Percentiles rank a stretch among this genome's conserved stretches.
These are phyloP conservation scores for Tor tambroides DNA, from an alignment of 2,113 vertebrate species.

Conservation along the genomic window DNA sequence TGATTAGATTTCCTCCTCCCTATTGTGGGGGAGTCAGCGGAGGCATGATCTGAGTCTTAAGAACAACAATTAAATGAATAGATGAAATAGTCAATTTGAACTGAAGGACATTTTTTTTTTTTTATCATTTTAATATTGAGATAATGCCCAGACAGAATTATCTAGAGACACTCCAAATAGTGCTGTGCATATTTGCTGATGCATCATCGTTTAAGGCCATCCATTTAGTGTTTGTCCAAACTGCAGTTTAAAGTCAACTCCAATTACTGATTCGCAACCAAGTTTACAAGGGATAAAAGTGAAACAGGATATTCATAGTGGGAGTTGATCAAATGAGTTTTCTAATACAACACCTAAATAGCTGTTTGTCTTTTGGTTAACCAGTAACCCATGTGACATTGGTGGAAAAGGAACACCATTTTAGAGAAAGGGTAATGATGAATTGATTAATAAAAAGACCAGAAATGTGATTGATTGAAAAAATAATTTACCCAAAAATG, in stretches of 20 bases:
- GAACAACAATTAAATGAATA: conserved; percentile 20
- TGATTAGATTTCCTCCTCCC: conserved; percentile 60
- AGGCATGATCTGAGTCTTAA: conserved; percentile 31
- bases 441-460: background rate
- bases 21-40: conserved; percentile 24
- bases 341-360: background rate
- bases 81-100: background rate
- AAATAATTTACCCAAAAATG: no score
- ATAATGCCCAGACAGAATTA: conserved; percentile 1
- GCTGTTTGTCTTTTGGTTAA: background rate
- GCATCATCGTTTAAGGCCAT: conserved; percentile 1
- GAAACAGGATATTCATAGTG: background rate
- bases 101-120: conserved; percentile 6
- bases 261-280: background rate
- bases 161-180: background rate
- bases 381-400: background rate
- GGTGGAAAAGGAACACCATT: background rate
- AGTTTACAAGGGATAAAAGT: background rate
- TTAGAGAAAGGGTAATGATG: background rate
- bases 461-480: background rate
- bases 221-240: background rate
- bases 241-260: background rate
- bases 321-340: background rate
- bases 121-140: conserved; percentile 10
- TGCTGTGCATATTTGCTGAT: background rate